Evolutionary conservation across 2,113 vertebrate genomes (phyloP).

Genomic region (Nothobranchius kuhntae): DNA sequence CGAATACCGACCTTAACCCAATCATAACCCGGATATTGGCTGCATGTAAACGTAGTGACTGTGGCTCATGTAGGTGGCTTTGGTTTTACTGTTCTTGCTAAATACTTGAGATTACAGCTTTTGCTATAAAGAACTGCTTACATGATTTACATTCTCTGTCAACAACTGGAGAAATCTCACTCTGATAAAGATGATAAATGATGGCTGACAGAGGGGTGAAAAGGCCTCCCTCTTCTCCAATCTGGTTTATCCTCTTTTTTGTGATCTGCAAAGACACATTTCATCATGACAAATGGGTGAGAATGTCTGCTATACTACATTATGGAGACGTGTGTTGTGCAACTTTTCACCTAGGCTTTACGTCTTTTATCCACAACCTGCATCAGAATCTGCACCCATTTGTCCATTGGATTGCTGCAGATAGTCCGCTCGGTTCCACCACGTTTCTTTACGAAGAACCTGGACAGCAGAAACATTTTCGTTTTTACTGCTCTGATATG

Average conservation of each 20-base stretch:
- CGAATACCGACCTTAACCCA: no score
- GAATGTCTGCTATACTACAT: background rate
- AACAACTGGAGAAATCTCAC: constrained; percentile 42
- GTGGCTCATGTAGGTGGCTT: constrained; percentile 16
- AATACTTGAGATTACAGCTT: constrained; percentile 11
- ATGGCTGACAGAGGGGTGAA: constrained; percentile 6
- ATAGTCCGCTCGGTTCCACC: fast-evolving
- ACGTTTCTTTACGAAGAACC: constrained; percentile 42
- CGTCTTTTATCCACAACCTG: fast-evolving
- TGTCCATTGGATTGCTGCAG: constrained; percentile 35
- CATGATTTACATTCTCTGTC: constrained; percentile 36
- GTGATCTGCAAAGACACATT: constrained; percentile 27
- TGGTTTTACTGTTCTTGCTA: constrained; percentile 5
- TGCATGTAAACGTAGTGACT: no score
- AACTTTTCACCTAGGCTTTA: constrained; percentile 14
- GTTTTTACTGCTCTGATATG: background rate
- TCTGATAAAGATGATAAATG: background rate
- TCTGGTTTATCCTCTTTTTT: no score
- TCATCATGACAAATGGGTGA: background rate
- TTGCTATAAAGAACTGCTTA: constrained; percentile 8
- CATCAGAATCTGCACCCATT: constrained; percentile 10
- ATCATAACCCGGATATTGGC: no score
- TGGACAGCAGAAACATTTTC: constrained; percentile 13
- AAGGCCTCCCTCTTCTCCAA: constrained; percentile 8
- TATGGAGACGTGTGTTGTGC: background rate